phyloP scores from a whole-genome alignment of 1,140 invertebrate species.

The Cydia strobilella region DNA sequence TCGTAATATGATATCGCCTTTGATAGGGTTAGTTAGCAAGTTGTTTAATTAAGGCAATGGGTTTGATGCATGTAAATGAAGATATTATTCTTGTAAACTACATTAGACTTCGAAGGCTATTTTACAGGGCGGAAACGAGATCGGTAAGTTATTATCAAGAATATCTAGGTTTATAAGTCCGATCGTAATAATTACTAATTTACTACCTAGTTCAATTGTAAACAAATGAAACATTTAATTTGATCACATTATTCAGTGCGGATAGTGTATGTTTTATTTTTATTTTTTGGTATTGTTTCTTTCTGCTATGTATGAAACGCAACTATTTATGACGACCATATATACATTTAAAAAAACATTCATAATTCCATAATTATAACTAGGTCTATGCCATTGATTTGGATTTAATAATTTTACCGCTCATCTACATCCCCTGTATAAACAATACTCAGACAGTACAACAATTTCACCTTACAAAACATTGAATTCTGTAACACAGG shows the following conservation, averaged over 20 bases:
- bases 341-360: too few species aligned
- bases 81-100: not conserved
- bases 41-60: conserved; percentile 7
- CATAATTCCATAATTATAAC: not conserved
- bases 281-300: too few species aligned
- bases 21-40: conserved; percentile 13
- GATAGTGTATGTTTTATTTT: too few species aligned
- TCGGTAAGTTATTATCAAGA: not conserved
- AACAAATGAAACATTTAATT: too few species aligned
- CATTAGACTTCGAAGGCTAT: not conserved
- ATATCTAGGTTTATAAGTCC: not conserved
- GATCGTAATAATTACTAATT: not conserved
- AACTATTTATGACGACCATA: too few species aligned
- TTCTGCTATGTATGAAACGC: too few species aligned
- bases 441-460: too few species aligned
- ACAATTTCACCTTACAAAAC: not conserved
- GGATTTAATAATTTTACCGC: too few species aligned
- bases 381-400: too few species aligned
- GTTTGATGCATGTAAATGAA: conserved; percentile 3
- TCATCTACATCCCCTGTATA: too few species aligned
- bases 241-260: too few species aligned
- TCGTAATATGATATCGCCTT: conserved; percentile 3
- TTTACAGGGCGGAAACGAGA: not conserved
- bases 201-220: too few species aligned
- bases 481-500: not conserved